phyloP scores from a whole-genome alignment of 2,797 vertebrate species.

The Gambusia yucatana region DNA sequence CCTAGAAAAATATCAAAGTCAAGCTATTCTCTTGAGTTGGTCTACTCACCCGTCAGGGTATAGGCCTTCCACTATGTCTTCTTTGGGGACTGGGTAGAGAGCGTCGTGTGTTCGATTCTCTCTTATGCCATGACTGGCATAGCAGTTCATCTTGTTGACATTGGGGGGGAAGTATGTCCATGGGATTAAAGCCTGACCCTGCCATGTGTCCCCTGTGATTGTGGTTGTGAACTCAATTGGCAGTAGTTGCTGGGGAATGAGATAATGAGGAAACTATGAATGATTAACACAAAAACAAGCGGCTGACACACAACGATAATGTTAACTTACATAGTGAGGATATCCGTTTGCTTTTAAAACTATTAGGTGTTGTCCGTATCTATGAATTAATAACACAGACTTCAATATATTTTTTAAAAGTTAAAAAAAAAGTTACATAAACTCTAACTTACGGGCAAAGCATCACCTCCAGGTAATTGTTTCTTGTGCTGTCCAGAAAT shows the following conservation, averaged over 20 bases:
- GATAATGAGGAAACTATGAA: constrained; percentile 10
- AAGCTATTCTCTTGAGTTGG: not conserved
- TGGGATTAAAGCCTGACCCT: constrained; percentile 71
- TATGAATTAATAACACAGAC: constrained; percentile 68
- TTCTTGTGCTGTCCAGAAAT: constrained; percentile 86
- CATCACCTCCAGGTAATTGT: constrained; percentile 93
- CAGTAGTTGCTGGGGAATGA: constrained; percentile 78
- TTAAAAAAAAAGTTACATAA: not conserved
- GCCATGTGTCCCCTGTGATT: constrained; percentile 66
- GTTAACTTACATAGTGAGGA: constrained; percentile 1
- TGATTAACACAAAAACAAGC: not conserved
- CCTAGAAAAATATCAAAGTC: not conserved
- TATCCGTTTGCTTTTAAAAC: constrained; percentile 77
- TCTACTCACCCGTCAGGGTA: constrained; percentile 80
- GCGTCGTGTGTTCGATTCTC: constrained; percentile 73
- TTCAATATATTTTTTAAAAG: constrained; percentile 9
- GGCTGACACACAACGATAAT: not conserved
- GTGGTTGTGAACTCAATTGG: constrained; percentile 72
- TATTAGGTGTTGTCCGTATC: constrained; percentile 91
- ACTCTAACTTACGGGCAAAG: constrained; percentile 90
- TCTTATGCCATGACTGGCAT: constrained; percentile 78
- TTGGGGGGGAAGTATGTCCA: constrained; percentile 81
- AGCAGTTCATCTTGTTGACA: constrained; percentile 83
- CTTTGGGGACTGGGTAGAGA: constrained; percentile 76
- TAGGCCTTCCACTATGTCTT: constrained; percentile 69